These are phyloP conservation scores for Sylvilagus bachmani DNA, from an alignment of 2,113 vertebrate species.

Conservation along the genomic window DNA sequence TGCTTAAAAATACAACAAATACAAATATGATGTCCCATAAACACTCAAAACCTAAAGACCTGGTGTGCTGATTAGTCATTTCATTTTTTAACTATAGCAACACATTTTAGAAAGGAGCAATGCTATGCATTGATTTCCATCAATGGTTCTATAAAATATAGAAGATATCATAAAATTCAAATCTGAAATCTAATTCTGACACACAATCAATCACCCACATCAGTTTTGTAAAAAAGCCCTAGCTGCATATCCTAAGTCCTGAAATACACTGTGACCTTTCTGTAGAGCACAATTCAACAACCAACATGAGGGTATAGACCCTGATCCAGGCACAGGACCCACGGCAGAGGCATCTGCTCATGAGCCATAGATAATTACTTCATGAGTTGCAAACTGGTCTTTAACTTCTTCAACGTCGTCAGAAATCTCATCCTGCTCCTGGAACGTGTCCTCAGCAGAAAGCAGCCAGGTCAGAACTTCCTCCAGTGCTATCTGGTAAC, in stretches of 20 bases:
- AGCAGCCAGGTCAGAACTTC: conserved; percentile 99
- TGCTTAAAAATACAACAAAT: conserved; percentile 16
- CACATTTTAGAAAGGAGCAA: neutral
- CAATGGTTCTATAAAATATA: neutral
- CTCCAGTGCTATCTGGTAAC: conserved; percentile 96
- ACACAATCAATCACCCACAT: neutral
- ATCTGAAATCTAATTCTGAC: neutral
- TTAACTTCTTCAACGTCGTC: conserved; percentile 98
- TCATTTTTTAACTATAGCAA: neutral
- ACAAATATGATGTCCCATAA: conserved; percentile 14
- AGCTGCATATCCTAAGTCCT: neutral
- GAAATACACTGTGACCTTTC: neutral
- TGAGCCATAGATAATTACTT: conserved; percentile 87
- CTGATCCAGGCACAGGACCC: neutral
- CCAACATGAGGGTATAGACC: neutral
- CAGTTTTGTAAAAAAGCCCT: conserved; percentile 26
- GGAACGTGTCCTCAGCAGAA: conserved; percentile 95
- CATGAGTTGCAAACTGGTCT: conserved; percentile 97
- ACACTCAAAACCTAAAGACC: neutral
- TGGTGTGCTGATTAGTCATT: neutral
- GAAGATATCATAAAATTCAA: neutral
- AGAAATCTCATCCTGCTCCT: conserved; percentile 95
- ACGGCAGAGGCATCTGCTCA: accelerated
- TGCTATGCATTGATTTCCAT: neutral
- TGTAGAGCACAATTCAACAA: neutral